Percentiles rank a stretch among this genome's conserved stretches.
Evolutionary conservation across 2,797 vertebrate genomes (phyloP).

Genomic region (Paratrypauchen microcephalus): DNA sequence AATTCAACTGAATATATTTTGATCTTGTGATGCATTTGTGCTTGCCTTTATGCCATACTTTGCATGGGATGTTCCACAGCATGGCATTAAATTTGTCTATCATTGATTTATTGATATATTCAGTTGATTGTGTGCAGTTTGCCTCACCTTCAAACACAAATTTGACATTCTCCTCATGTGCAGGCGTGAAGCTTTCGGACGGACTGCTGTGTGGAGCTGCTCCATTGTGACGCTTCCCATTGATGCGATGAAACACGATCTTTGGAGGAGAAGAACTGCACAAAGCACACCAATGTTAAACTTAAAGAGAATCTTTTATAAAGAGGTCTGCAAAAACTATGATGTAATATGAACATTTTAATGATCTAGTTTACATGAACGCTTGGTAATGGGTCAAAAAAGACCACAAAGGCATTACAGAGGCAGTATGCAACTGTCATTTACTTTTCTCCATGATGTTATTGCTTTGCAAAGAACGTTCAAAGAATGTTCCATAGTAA

Average conservation of each 20-base stretch:
- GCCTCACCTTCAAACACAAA: constrained; percentile 91
- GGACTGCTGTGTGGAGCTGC: constrained; percentile 68
- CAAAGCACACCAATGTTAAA: constrained; percentile 15
- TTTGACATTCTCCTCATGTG: constrained; percentile 93
- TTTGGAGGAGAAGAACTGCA: constrained; percentile 80
- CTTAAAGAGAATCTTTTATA: background rate
- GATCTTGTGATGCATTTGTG: too few species aligned
- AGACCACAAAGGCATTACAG: background rate
- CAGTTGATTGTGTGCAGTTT: background rate
- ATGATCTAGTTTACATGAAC: background rate
- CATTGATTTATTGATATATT: too few species aligned
- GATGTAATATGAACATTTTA: background rate
- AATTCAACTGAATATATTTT: too few species aligned
- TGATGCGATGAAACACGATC: constrained; percentile 92
- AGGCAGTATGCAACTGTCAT: too few species aligned
- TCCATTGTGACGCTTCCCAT: constrained; percentile 84
- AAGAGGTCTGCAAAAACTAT: background rate
- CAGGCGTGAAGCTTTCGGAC: constrained; percentile 86
- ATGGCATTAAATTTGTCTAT: too few species aligned
- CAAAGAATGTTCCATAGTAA: too few species aligned
- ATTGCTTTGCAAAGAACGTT: too few species aligned
- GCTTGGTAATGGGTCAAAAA: background rate
- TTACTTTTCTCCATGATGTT: too few species aligned
- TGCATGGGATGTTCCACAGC: too few species aligned
- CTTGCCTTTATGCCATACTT: too few species aligned